Evolutionary conservation across 2,888 invertebrate species (phyloP), one percentile per base, ranked within the genome.

Genomic region (Drosophila acutilabella): DNA sequence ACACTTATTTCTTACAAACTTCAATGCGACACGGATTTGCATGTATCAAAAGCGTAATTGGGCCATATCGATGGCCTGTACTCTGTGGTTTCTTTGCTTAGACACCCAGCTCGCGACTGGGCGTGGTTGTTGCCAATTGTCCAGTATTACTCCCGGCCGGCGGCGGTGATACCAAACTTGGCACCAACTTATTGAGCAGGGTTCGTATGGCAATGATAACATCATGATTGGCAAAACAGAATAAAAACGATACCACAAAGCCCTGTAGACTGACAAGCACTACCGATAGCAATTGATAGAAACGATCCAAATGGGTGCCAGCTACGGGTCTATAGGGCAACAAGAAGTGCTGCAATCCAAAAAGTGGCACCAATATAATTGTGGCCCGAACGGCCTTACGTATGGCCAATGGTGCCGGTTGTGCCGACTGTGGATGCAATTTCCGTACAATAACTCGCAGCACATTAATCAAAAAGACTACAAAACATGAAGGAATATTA

Each of bases 151-250:
- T 92, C 62, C 90, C 80, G 30, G 91, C 88, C 16, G 92, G 92
- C 11, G 91, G 90, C 26, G 92, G 78, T 23, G 91, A 70, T 2
- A 92, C 78, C 36, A 92, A 30, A 0, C 78, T 80, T 6, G 93
- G 93, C 59, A 92, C 67, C 44, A 89, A 74, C 42, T 94, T 93
- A 50, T 93, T 91, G 2, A 94, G 61, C 41, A 93, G 91, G 0
- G 92, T 91, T 61, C 93, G 93, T 18, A 93, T 88, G 4, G 94
- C 94, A 52, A 93, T 93, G 59, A 93, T 92, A 11, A 96, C 96
- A 90, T 96, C 96, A 72, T 95, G 95, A 91, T 96, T 96, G 76
- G 95, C 95, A 92, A 96, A 96, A 89, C 96, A 96, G 89, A 95
- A 96, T 6, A 96, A 92, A 52, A 95, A 93, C 0, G 96, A 94